A percentile compares a stretch with the other conserved stretches of the same genome.
These are phyloP conservation scores for Choristoneura fumiferana DNA, from an alignment of 1,140 invertebrate genomes.

Conservation along the genomic window DNA sequence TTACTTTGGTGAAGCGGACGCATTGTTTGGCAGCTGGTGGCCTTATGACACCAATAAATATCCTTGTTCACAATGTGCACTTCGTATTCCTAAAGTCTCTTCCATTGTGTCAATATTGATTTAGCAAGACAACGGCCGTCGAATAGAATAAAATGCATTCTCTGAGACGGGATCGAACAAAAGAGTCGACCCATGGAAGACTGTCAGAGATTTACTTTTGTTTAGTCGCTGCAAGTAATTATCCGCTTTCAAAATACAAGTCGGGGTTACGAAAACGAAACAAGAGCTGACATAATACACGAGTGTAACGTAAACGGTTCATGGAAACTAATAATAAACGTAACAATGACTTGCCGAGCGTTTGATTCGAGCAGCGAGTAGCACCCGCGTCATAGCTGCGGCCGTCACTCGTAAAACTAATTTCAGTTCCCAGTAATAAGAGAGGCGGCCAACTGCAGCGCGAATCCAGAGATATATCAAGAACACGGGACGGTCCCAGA, in stretches of 20 bases:
- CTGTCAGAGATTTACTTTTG: conserved; percentile 12
- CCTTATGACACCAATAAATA: conserved; percentile 60
- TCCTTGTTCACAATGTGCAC: conserved; percentile 27
- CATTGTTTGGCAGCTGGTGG: conserved; percentile 55
- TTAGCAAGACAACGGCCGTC: conserved; percentile 28
- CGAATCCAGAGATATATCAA: conserved; percentile 21
- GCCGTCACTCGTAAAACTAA: conserved; percentile 68
- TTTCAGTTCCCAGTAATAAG: conserved; percentile 50
- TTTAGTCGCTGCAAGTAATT: conserved; percentile 28
- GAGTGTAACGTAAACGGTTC: conserved; percentile 55
- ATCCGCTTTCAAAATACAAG: conserved; percentile 32
- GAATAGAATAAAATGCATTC: conserved; percentile 23
- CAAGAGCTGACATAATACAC: conserved; percentile 39
- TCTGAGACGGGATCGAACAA: background rate
- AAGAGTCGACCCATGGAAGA: conserved; percentile 8
- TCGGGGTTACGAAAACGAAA: conserved; percentile 60
- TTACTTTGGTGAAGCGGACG: conserved; percentile 41
- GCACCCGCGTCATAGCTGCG: conserved; percentile 51
- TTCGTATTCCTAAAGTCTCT: conserved; percentile 28
- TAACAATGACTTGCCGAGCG: conserved; percentile 62
- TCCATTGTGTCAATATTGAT: conserved; percentile 32
- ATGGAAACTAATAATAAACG: conserved; percentile 71
- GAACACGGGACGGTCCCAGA: no score
- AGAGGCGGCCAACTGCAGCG: conserved; percentile 31
- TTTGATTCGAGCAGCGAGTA: conserved; percentile 60